Base-by-base conservation (phyloP, 1,140 invertebrate species). In the Heliconius himera region DNA sequence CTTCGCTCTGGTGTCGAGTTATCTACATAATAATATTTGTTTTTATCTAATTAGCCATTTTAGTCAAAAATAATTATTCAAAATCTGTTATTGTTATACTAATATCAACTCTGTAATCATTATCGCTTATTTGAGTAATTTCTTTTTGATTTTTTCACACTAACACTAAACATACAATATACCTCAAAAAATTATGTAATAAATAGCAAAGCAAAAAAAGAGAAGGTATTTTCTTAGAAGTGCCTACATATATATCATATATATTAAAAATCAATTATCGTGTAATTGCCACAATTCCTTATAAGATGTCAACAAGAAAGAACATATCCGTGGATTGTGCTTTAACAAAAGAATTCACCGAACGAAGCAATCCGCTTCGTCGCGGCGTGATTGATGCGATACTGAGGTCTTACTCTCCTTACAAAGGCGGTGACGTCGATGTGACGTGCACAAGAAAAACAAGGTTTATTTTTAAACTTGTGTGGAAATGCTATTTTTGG, bases 321-420 rank as follows among this genome's bases (percentile, higher is more conserved):
- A 66, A 66, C 60, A 66, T 66, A 66, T 66, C 11, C 60, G 3
- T 66, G 60, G 22, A 66, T 29, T 66, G 60, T 66, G 22, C 22
- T 66, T 66, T 29, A 66, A 66, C 60, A 66, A 66, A 66, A 13
- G 60, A 66, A 66, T 66, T 26, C 26, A 22, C 26, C 26, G 60
- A 66, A 66, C 60, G 26, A 66, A 66, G 60, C 60, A 66, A 66
- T 66, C 60, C 60, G 60, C 60, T 66, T 66, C 22, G 22, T 26
- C 22, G 60, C 22, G 16, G n/a, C 60, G 60, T 66, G 60, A 66
- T 66, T 66, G 60, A 66, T 66, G 11, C 22, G 4, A 66, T 11
- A 66, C 60, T 66, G 26, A 66, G 60, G 60, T 66, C 60, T 66
- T 29, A 66, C 22, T 66, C 60, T 26, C 22, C 60, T 60, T n/a